Conservation (phyloP, 1,140 invertebrate species). For the Teleopsis dalmanni region DNA sequence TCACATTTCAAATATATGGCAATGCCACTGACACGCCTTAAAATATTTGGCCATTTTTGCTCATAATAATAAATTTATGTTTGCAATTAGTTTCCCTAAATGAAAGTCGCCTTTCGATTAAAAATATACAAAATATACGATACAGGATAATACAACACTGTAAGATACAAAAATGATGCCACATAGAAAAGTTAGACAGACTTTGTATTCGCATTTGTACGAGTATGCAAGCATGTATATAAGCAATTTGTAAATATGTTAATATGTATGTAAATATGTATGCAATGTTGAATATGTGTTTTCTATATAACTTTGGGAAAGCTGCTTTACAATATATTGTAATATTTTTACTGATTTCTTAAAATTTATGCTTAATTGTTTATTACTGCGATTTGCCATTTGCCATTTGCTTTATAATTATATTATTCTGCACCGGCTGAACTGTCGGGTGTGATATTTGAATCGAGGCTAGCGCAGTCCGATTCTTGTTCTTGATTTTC, state of each 20-base stretch:
- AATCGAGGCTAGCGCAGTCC: constrained; percentile 70
- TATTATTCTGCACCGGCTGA: constrained; percentile 48
- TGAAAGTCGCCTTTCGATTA: constrained; percentile 6
- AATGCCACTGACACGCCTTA: neutral
- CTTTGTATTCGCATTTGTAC: neutral
- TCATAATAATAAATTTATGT: neutral
- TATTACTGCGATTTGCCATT: neutral
- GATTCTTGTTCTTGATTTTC: constrained; percentile 78
- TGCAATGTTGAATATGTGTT: constrained; percentile 2
- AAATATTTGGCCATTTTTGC: neutral
- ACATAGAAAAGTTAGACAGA: constrained; percentile 1
- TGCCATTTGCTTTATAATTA: neutral
- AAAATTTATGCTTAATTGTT: neutral
- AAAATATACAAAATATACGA: constrained; percentile 5
- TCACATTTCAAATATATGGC: neutral
- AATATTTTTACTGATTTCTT: constrained; percentile 12
- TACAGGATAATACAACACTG: neutral
- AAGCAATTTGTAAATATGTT: constrained; percentile 2
- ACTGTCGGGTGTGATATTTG: constrained; percentile 59
- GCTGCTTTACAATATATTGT: neutral
- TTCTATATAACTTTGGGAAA: constrained; percentile 33
- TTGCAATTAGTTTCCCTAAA: constrained; percentile 11
- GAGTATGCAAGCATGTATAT: constrained; percentile 3
- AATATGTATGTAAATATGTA: neutral
- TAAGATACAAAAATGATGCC: neutral